phyloP scores from a whole-genome alignment of 1,140 invertebrate genomes.

The Xylocopa sonorina region DNA sequence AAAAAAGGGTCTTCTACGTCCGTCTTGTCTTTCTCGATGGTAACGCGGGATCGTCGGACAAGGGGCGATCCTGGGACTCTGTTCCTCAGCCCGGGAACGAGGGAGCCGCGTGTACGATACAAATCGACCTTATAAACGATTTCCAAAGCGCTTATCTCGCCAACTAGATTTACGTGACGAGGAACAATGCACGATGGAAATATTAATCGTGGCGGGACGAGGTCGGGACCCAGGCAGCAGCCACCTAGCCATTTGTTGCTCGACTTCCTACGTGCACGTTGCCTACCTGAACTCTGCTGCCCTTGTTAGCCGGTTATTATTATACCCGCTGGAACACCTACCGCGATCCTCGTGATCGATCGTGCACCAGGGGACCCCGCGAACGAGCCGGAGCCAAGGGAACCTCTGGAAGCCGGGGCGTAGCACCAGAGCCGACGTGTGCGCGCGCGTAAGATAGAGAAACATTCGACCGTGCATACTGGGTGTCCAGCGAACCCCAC shows the following conservation, averaged over 20 bases:
- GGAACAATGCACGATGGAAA: conserved; percentile 74
- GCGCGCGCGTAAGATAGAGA: not conserved
- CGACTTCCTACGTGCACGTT: conserved; percentile 64
- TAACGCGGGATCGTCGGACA: not conserved
- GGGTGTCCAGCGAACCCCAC: too few relatives aligned
- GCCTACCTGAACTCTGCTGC: conserved; percentile 66
- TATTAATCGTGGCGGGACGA: conserved; percentile 70
- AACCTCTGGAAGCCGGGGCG: conserved; percentile 22
- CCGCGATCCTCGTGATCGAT: conserved; percentile 66
- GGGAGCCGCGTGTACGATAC: conserved; percentile 40
- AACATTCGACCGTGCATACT: too few relatives aligned
- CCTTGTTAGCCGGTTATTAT: conserved; percentile 69
- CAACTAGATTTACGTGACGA: conserved; percentile 70
- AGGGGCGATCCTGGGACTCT: not conserved
- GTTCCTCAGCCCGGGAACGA: not conserved
- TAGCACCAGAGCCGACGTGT: not conserved
- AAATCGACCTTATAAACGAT: conserved; percentile 66
- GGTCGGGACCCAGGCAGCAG: conserved; percentile 59
- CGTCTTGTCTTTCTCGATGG: too few relatives aligned
- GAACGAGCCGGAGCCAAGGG: conserved; percentile 20
- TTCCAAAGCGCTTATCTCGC: conserved; percentile 64
- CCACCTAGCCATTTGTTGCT: conserved; percentile 69
- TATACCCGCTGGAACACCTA: conserved; percentile 65
- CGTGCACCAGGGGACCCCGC: conserved; percentile 54
- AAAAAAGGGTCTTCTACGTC: too few relatives aligned